A percentile compares a stretch with the other conserved stretches of the same genome.
phyloP scores from a whole-genome alignment of 2,797 vertebrate species.

The Argentina silus region DNA sequence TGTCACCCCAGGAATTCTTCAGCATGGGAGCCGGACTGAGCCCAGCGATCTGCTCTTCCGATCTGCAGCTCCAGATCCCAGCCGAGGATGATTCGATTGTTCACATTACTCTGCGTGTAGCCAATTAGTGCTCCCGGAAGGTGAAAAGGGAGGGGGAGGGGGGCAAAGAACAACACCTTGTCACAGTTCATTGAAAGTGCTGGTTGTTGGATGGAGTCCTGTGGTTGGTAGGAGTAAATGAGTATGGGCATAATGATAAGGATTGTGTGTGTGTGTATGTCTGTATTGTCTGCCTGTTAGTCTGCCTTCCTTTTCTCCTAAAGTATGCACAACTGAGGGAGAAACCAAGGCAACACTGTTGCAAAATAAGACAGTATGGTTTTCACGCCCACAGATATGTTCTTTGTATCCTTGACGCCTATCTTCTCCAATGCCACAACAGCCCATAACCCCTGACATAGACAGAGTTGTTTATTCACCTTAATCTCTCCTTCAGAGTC shows the following conservation, averaged over 20 bases:
- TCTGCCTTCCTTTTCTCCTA: too few species aligned
- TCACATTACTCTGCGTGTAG: constrained; percentile 94
- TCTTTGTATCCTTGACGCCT: too few species aligned
- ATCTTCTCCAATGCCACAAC: too few species aligned
- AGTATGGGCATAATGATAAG: constrained; percentile 23
- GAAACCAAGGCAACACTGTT: too few species aligned
- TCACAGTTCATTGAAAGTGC: constrained; percentile 82
- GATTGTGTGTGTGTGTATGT: constrained; percentile 23
- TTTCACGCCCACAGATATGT: too few species aligned
- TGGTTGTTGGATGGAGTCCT: constrained; percentile 63
- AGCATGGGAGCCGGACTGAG: constrained; percentile 52
- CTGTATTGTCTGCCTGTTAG: too few species aligned
- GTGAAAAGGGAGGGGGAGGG: constrained; percentile 46
- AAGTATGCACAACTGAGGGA: too few species aligned
- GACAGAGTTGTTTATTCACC: background rate
- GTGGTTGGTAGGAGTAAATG: constrained; percentile 32
- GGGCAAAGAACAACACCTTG: constrained; percentile 76
- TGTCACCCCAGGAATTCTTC: constrained; percentile 38
- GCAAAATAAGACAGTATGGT: too few species aligned
- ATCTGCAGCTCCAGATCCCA: constrained; percentile 73
- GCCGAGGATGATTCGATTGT: constrained; percentile 90
- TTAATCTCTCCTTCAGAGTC: background rate
- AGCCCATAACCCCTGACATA: too few species aligned
- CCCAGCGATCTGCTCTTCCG: constrained; percentile 42
- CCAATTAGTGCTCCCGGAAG: constrained; percentile 85